Base-by-base conservation (phyloP, 2,888 invertebrate genomes). In the Vannuccia rotundouncinata region DNA sequence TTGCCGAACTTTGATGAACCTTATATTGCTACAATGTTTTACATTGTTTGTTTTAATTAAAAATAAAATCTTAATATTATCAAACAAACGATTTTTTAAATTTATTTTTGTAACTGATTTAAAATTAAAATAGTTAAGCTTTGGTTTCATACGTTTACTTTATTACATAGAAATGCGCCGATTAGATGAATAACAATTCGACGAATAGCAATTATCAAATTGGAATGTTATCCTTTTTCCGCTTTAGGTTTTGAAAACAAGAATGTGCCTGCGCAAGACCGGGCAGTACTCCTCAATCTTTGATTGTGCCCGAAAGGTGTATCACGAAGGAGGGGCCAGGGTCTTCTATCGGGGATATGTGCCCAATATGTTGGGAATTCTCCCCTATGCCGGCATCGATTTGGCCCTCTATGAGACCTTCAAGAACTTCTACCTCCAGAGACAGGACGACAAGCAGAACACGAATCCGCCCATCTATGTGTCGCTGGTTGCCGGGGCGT, bases 331-430 rank as follows among this genome's bases (percentile, higher is more conserved):
- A 88, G 96, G 97, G 30, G 85, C 92, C 79, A 90, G 90, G 83
- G 93, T 93, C 86, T 96, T 97, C 89, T 97, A 96, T 89, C 91
- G 94, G 87, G 97, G 97, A 84, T 98, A 96, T 91, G 91, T 96
- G 90, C 97, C 97, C 85, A 98, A 98, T 90, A 92, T 97, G 82
- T 89, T 97, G 85, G 88, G 89, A 22, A 98, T 98, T 85, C 92
- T 97, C 85, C 97, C 97, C 29, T 97, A 98, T 87, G 97, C 97
- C 59, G 97, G 97, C 82, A 97, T 97, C 83, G 97, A 98, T 89
- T 89, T 98, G 85, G 95, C 96, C 78, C 93, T 97, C 75, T 98
- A 98, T 88, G 97, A 98, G 89, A 91, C 81, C n/a, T 60, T 81
- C 79, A 85, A 85, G 80, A 79, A 82, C 75, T 59, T 80, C 22